A percentile compares a stretch with the other conserved stretches of the same genome.
phyloP scores from a whole-genome alignment of 2,113 vertebrate species.

The Stercorarius parasiticus region DNA sequence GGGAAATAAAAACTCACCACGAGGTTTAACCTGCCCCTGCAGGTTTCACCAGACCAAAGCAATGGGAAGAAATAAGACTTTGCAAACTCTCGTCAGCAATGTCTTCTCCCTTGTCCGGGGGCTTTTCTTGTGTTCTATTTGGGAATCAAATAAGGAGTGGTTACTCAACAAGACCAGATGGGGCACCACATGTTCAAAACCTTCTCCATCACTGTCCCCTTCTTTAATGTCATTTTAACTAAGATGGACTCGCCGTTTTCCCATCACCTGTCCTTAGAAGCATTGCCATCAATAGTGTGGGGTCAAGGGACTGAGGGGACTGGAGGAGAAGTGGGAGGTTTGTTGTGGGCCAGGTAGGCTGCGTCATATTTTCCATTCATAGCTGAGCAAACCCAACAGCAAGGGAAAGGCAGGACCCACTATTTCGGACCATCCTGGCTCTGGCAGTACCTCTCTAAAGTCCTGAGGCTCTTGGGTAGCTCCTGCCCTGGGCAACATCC shows the following conservation, averaged over 20 bases:
- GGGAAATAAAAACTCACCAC: neutral
- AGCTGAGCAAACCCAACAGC: fast-evolving
- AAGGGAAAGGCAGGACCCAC: fast-evolving
- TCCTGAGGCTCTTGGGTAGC: neutral
- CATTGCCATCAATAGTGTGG: neutral
- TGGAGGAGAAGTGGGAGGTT: neutral
- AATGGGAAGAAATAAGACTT: neutral
- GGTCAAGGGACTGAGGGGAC: neutral
- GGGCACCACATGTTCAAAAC: neutral
- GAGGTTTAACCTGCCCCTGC: neutral
- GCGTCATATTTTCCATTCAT: neutral
- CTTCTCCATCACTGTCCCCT: neutral
- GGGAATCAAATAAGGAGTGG: neutral
- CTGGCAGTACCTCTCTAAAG: neutral
- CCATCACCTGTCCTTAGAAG: neutral
- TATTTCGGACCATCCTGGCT: fast-evolving
- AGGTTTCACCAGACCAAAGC: neutral
- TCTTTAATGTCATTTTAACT: neutral
- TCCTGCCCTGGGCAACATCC: neutral
- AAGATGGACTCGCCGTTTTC: neutral
- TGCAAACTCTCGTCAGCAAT: neutral
- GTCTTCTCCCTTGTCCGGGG: neutral
- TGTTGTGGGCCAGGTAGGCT: neutral
- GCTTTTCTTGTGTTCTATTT: neutral
- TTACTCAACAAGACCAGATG: neutral